Percentiles rank a stretch among this genome's conserved stretches.
Evolutionary conservation across 2,797 vertebrate genomes (phyloP).

Genomic region (Onychomys arenicola): DNA sequence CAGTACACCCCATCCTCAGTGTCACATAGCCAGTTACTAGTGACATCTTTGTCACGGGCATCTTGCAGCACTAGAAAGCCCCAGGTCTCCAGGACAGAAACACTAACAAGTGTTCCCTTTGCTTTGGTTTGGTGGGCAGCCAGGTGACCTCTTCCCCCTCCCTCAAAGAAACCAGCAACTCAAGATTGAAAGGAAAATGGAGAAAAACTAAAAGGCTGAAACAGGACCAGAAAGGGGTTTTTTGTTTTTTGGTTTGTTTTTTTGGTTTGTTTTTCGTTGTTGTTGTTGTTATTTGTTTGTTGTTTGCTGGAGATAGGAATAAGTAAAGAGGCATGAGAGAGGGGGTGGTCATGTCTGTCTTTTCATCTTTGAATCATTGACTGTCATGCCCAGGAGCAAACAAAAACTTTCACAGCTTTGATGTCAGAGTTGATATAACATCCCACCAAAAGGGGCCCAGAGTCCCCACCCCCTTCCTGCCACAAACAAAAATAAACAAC

Average conservation of each 20-base stretch:
- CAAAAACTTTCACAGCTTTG: background rate
- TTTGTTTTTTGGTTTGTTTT: too few relatives aligned
- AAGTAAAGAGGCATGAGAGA: background rate
- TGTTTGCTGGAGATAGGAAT: background rate
- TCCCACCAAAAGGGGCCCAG: background rate
- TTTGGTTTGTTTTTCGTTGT: too few relatives aligned
- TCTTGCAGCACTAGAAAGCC: background rate
- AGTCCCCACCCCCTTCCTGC: background rate
- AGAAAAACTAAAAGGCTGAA: background rate
- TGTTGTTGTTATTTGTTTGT: too few relatives aligned
- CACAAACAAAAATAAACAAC: background rate
- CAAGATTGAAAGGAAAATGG: background rate
- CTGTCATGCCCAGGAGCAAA: background rate
- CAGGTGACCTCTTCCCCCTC: background rate
- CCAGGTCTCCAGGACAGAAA: background rate
- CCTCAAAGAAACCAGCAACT: background rate
- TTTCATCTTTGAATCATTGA: background rate
- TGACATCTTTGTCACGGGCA: constrained; percentile 67
- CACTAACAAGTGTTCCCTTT: background rate
- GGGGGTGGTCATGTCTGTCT: background rate
- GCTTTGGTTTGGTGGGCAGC: background rate
- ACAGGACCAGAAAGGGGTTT: background rate
- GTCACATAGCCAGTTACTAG: constrained; percentile 52
- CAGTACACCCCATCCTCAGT: background rate
- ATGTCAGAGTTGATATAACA: background rate